Evolutionary conservation across 2,797 vertebrate genomes (phyloP), one percentile per base, ranked within the genome.

Genomic region (Crotalus adamanteus): DNA sequence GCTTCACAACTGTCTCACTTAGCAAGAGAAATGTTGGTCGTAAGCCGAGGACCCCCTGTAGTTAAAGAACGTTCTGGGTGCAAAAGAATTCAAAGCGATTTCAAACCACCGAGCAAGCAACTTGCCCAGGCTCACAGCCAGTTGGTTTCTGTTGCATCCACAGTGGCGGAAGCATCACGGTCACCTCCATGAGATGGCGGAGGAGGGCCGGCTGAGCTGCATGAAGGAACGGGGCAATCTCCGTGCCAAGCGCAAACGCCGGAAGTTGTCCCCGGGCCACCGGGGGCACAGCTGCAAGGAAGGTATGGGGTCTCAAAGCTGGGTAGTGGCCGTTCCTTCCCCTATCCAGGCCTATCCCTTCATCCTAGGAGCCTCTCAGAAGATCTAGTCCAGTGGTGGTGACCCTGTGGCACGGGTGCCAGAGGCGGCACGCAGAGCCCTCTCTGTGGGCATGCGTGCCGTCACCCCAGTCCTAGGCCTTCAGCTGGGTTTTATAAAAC

Each of bases 211-310:
- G 16, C 89, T 92, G 31, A 0, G 95, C 90, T 95, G 97, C 55
- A 90, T 63, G 93, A 97, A 95, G 16, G 98, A 98, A 87, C 97
- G 97, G 94, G 96, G 93, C 92, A 97, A 95, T 95, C 95, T 97
- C 94, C 97, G 97, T 94, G 96, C 97, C 63, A 98, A 97, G 97
- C 97, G 98, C 90, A 97, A 98, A 94, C 97, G 97, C 90, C 96
- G 97, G 96, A 97, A 97, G 94, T 94, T 96, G 0, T 96, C 97
- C 37, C 96, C 93, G 0, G 96, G 95, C 3, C 96, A 94, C 92
- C 95, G 59, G 0, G 87, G 97, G 0, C 96, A 97, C 12, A 28
- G 95, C 94, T 97, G 96, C 0, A 97, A 97, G 91, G 98, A 98
- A 98, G 98, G 97, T 98, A 98, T 31, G 55, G 1, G 4, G 47